Evolutionary conservation across 2,888 invertebrate genomes (phyloP).

Genomic region (Tetragonula carbonaria): DNA sequence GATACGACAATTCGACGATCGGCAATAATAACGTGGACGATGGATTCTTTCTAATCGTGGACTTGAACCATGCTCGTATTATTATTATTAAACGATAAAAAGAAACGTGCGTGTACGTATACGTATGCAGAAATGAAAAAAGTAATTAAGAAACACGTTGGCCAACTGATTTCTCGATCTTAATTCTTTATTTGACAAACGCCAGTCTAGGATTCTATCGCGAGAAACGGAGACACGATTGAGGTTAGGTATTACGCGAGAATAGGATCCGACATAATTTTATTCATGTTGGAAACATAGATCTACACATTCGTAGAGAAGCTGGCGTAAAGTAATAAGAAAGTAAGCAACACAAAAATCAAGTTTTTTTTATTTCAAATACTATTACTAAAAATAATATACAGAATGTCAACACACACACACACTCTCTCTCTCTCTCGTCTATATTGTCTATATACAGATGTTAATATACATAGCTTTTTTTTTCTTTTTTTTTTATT

Average conservation of each 20-base stretch:
- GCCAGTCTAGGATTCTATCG: slow-evolving; percentile 18
- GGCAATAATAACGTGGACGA: slow-evolving; percentile 3
- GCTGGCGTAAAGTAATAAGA: neutral
- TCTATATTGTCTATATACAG: too few relatives aligned
- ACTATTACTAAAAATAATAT: neutral
- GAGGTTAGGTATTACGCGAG: neutral
- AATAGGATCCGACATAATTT: neutral
- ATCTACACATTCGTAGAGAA: neutral
- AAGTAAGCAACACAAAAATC: neutral
- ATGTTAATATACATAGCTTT: too few relatives aligned
- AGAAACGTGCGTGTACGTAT: neutral
- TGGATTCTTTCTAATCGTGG: slow-evolving; percentile 22
- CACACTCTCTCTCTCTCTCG: too few relatives aligned
- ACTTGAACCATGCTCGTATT: neutral
- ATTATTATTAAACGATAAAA: slow-evolving; percentile 29
- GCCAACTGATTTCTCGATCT: slow-evolving; percentile 32
- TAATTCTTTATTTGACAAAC: slow-evolving; percentile 40
- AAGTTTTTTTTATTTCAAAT: neutral
- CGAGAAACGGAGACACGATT: neutral
- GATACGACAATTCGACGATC: slow-evolving; percentile 15
- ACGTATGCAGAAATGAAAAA: too few relatives aligned
- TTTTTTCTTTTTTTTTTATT: too few relatives aligned
- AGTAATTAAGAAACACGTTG: slow-evolving; percentile 29
- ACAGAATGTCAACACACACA: neutral
- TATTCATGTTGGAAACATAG: too few relatives aligned